A percentile compares a stretch with the other conserved stretches of the same genome.
Conservation (phyloP, 2,113 vertebrate genomes). For the Bettongia penicillata region DNA sequence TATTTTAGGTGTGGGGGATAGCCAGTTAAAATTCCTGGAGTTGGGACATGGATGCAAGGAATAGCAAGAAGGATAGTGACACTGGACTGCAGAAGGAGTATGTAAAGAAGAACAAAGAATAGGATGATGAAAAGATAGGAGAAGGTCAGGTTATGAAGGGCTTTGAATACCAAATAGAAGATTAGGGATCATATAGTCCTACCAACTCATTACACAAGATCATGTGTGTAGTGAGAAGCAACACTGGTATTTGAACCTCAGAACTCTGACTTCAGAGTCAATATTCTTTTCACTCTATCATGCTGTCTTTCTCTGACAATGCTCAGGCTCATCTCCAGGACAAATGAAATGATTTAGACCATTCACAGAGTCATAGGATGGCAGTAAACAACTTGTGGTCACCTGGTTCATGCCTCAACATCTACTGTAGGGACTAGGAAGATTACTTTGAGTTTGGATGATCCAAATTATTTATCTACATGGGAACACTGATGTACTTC, state of each 20-base stretch:
- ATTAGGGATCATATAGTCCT: not conserved
- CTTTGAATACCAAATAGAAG: not conserved
- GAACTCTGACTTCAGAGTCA: not conserved
- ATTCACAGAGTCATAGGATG: conserved; percentile 51
- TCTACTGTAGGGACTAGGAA: conserved; percentile 12
- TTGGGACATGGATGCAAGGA: not conserved
- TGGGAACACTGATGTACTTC: not conserved
- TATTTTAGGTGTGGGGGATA: not conserved
- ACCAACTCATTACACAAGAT: not conserved
- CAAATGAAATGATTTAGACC: conserved; percentile 63
- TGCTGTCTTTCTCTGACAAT: conserved; percentile 24
- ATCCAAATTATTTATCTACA: no score
- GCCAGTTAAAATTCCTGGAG: not conserved
- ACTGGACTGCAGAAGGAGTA: not conserved
- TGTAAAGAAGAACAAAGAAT: not conserved
- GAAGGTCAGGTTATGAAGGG: not conserved
- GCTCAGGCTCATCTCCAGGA: conserved; percentile 44
- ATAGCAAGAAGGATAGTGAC: not conserved
- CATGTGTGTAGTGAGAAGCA: not conserved
- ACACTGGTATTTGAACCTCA: not conserved
- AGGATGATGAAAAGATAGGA: not conserved
- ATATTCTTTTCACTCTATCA: not conserved
- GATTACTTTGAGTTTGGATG: not conserved
- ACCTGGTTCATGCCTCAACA: conserved; percentile 44
- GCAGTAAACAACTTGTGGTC: conserved; percentile 26